These are phyloP conservation scores for Fratercula arctica DNA, from an alignment of 2,797 vertebrate genomes.

Conservation along the genomic window DNA sequence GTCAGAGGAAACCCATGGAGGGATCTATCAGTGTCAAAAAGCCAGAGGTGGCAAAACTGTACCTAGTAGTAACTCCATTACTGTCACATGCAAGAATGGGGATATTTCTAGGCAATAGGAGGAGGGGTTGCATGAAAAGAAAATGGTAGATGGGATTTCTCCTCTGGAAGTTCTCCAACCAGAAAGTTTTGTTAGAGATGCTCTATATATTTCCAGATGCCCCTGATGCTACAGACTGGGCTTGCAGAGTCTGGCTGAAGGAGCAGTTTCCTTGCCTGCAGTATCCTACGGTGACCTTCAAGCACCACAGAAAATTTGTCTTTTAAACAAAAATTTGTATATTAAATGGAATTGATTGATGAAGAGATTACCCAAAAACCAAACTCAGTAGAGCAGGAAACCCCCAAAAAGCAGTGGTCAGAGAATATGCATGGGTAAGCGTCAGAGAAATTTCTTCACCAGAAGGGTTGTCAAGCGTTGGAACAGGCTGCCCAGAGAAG, in stretches of 20 bases:
- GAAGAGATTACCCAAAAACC: background rate
- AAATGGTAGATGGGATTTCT: background rate
- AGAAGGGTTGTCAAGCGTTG: background rate
- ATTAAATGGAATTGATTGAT: background rate
- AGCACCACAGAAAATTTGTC: background rate
- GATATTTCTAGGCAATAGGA: background rate
- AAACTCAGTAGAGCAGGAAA: background rate
- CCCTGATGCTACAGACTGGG: background rate
- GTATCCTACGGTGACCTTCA: background rate
- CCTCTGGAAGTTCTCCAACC: background rate
- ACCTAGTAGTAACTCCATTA: background rate
- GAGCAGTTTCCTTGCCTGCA: background rate
- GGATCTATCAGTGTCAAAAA: background rate
- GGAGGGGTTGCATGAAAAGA: background rate
- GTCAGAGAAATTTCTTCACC: background rate
- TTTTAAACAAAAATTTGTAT: background rate
- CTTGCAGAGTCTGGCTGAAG: background rate
- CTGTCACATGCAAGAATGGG: accelerated
- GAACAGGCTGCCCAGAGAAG: background rate
- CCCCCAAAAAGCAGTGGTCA: background rate
- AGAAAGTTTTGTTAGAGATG: background rate
- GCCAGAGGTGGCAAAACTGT: background rate
- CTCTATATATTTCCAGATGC: background rate
- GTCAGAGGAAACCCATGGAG: background rate
- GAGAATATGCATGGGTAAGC: background rate